A percentile compares a stretch with the other conserved stretches of the same genome.
phyloP scores from a whole-genome alignment of 1,140 invertebrate species.

The Halictus rubicundus region DNA sequence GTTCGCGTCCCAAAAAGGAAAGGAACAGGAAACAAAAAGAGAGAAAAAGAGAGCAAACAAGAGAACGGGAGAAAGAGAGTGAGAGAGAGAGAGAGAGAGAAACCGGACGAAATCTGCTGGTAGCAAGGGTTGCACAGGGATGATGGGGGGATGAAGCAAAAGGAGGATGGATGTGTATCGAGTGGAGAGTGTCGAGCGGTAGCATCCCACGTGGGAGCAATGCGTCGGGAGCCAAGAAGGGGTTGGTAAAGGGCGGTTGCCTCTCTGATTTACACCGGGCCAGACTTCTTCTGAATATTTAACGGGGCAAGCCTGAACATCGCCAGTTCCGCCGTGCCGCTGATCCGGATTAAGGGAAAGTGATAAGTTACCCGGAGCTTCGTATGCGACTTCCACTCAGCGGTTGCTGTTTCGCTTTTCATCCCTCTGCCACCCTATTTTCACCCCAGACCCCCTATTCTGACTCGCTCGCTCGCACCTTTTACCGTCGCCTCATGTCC shows the following conservation, averaged over 20 bases:
- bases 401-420: constrained; percentile 51
- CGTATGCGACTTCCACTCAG: constrained; percentile 62
- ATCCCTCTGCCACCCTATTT: not conserved
- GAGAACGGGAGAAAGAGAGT: not conserved
- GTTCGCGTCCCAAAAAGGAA: constrained; percentile 15
- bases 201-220: constrained; percentile 58
- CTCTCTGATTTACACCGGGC: constrained; percentile 67
- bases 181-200: constrained; percentile 38
- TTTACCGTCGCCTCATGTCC: not conserved
- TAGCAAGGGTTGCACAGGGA: too few species aligned
- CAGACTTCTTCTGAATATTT: constrained; percentile 72
- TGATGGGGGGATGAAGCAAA: not conserved
- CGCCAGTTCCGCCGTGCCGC: constrained; percentile 58
- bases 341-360: constrained; percentile 74
- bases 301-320: constrained; percentile 66
- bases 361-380: constrained; percentile 67
- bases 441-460: not conserved
- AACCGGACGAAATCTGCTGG: too few species aligned
- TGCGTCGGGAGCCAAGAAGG: constrained; percentile 48
- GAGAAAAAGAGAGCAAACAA: not conserved
- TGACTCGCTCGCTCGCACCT: not conserved
- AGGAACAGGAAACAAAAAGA: not conserved
- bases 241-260: constrained; percentile 50
- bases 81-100: too few species aligned
- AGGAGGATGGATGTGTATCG: constrained; percentile 22